Base-by-base conservation (phyloP, 2,797 vertebrate species). In the Pteronotus mesoamericanus region DNA sequence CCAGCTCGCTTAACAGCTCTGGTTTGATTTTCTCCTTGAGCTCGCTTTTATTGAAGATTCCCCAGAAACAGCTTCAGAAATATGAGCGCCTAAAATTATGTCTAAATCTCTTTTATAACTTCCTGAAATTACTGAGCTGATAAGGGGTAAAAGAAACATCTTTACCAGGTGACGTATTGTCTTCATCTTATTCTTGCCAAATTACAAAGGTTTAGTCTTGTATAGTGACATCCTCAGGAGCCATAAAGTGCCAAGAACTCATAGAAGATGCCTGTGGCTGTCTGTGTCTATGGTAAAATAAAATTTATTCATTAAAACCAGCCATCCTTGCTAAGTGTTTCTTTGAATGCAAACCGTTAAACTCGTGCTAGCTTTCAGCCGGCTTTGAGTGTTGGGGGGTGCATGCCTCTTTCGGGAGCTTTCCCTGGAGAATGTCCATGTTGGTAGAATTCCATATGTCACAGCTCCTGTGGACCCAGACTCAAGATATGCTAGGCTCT, bases 61-160 rank as follows among this genome's bases (percentile, higher is more conserved):
- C 86, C 96, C 94, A 97, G 95, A 98, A 98, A 97, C 86, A 90
- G 97, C 80, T 96, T 97, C 5, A 74, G 96, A 96, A 97, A 97
- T 96, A 97, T 86, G 93, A 97, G 92, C 84, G 53, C 57, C 83
- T 96, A 91, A 82, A 97, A 89, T 51, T 44, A 97, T 95, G 84
- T 82, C 92, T 92, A 94, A 97, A 95, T 96, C 95, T 92, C 91
- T 97, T 97, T 97, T 93, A 55, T 69, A 96, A 77, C 42, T 94
- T 97, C 53, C 85, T 91, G 90, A 96, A 97, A 89, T 90, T 64
- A 80, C 86, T 0, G 9, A 0, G 10, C 59, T 95, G 97, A 92
- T 82, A 95, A 96, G 39, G 78, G 95, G 68, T 42, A 46, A 96
- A 96, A 95, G 90, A 97, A 97, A 71, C 94, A 96, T 80, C 86